These are phyloP conservation scores for Epinephelus awoara DNA, from an alignment of 2,797 vertebrate genomes.

Conservation along the genomic window DNA sequence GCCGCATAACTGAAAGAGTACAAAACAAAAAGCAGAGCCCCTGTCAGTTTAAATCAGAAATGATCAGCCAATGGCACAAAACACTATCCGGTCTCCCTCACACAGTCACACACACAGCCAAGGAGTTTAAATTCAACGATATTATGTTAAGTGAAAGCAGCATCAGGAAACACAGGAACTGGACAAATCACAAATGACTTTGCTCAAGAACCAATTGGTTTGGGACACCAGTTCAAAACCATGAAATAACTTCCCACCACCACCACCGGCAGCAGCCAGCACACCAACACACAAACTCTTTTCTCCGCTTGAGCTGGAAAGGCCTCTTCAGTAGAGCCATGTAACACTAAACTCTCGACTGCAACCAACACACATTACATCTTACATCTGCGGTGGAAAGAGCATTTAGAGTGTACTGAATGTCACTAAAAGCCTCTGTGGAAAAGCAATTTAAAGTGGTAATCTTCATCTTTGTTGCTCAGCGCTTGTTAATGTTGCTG, in stretches of 20 bases:
- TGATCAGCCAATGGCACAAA: slow-evolving; percentile 31
- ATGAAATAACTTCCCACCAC: slow-evolving; percentile 13
- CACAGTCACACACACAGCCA: neutral
- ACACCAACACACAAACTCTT: slow-evolving; percentile 1
- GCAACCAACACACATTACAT: slow-evolving; percentile 12
- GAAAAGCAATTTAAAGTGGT: slow-evolving; percentile 4
- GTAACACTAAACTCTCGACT: slow-evolving; percentile 6
- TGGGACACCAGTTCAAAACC: slow-evolving; percentile 26
- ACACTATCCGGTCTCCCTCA: slow-evolving; percentile 15
- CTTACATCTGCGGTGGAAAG: slow-evolving; percentile 7
- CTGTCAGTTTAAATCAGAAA: slow-evolving; percentile 37
- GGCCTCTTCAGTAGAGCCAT: neutral
- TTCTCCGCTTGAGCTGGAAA: slow-evolving; percentile 3
- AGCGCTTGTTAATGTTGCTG: slow-evolving; percentile 2
- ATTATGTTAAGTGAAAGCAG: slow-evolving; percentile 34
- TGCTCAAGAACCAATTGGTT: slow-evolving; percentile 35
- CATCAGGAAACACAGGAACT: slow-evolving; percentile 38
- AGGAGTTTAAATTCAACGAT: slow-evolving; percentile 5
- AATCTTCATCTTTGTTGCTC: neutral
- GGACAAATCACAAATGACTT: slow-evolving; percentile 15
- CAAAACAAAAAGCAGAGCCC: slow-evolving; percentile 42
- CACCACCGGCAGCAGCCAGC: neutral
- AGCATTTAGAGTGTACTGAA: neutral
- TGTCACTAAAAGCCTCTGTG: slow-evolving; percentile 13
- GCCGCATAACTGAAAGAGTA: slow-evolving; percentile 4